Percentiles rank a stretch among this genome's conserved stretches.
Evolutionary conservation across 1,140 invertebrate genomes (phyloP).

Genomic region (Metaphire vulgaris): DNA sequence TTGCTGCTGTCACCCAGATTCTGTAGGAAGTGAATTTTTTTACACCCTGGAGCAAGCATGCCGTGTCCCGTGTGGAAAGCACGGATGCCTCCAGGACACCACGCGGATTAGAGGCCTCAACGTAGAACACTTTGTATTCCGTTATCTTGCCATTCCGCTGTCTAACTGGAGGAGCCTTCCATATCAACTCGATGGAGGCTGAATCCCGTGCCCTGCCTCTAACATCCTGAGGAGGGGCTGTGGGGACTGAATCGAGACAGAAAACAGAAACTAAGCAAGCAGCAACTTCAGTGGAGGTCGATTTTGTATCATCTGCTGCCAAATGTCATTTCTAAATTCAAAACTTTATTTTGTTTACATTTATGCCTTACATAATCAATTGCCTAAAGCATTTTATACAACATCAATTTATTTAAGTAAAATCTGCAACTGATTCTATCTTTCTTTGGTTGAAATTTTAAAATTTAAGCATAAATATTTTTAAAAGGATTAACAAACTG

Average conservation of each 20-base stretch:
- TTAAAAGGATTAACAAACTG: no score
- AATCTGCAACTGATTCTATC: no score
- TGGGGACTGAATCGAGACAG: conserved; percentile 56
- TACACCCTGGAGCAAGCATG: conserved; percentile 60
- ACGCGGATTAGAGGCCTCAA: not conserved
- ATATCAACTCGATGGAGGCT: conserved; percentile 76
- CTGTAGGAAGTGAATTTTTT: conserved; percentile 90
- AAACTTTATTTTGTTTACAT: no score
- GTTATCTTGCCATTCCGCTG: not conserved
- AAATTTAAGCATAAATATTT: no score
- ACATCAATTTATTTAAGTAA: no score
- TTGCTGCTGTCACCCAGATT: conserved; percentile 88
- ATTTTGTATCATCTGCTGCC: no score
- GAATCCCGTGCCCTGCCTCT: conserved; percentile 75
- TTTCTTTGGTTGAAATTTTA: no score
- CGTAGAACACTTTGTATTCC: not conserved
- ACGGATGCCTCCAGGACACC: not conserved
- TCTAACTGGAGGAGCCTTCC: conserved; percentile 53
- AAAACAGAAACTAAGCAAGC: not conserved
- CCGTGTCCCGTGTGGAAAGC: not conserved
- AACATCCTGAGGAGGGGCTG: conserved; percentile 88
- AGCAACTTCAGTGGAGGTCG: no score
- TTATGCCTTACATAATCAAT: no score
- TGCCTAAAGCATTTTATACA: no score
- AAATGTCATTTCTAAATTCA: no score